phyloP scores from a whole-genome alignment of 2,888 invertebrate genomes.

The Eilema sororculum region DNA sequence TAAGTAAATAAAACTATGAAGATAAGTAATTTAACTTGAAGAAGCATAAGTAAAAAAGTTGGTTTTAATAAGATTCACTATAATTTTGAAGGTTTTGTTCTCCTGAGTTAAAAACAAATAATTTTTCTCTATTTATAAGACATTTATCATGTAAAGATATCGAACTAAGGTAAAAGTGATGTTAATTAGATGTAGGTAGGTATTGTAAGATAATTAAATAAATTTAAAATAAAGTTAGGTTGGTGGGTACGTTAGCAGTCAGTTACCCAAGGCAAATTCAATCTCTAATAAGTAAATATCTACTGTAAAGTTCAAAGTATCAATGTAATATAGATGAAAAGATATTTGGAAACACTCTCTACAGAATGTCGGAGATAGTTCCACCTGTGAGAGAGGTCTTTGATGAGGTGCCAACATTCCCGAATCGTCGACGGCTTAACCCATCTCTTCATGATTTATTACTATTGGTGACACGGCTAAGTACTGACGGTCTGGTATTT shows the following conservation, averaged over 20 bases:
- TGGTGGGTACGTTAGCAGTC: not conserved
- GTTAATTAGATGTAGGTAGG: not conserved
- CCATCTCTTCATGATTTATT: constrained; percentile 30
- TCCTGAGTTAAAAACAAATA: too few relatives aligned
- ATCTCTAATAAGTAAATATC: not conserved
- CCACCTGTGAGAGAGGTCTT: constrained; percentile 44
- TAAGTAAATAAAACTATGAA: not conserved
- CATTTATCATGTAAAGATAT: not conserved
- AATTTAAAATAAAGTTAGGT: too few relatives aligned
- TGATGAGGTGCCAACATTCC: constrained; percentile 65
- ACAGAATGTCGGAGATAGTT: constrained; percentile 39
- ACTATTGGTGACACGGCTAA: constrained; percentile 16
- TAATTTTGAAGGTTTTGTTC: too few relatives aligned
- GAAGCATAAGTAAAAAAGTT: not conserved
- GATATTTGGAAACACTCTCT: not conserved
- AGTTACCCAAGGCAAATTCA: not conserved
- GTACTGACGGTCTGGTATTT: not conserved
- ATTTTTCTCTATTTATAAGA: too few relatives aligned
- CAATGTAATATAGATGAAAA: not conserved
- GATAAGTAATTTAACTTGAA: not conserved
- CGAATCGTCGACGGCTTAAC: constrained; percentile 30
- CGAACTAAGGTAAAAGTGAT: not conserved
- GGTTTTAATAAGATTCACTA: not conserved
- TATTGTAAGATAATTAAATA: too few relatives aligned
- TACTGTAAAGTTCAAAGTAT: not conserved